Percentiles rank a stretch among this genome's conserved stretches.
Evolutionary conservation across 1,140 invertebrate species (phyloP).

Genomic region (Bombus fervidus): DNA sequence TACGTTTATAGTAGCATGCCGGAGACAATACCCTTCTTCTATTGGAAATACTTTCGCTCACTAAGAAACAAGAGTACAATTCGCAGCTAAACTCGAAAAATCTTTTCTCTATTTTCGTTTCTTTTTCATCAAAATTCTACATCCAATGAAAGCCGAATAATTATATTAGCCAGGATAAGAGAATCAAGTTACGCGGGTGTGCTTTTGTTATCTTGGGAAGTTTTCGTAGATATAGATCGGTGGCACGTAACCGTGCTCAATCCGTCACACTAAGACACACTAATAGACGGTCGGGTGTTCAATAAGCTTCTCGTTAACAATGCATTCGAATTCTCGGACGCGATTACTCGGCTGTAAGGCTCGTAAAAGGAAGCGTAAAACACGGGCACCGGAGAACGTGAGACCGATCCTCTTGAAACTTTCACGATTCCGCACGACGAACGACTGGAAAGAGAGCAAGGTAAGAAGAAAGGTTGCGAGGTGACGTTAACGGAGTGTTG

Average conservation of each 20-base stretch:
- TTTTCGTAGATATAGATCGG: neutral
- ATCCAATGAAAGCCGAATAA: neutral
- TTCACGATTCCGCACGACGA: slow-evolving; percentile 50
- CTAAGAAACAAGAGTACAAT: too few species aligned
- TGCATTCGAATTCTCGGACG: slow-evolving; percentile 41
- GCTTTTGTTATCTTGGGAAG: slow-evolving; percentile 13
- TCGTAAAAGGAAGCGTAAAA: slow-evolving; percentile 57
- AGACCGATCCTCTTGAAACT: slow-evolving; percentile 55
- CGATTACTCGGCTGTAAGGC: slow-evolving; percentile 38
- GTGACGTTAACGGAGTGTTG: slow-evolving; percentile 56
- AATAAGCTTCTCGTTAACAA: slow-evolving; percentile 38
- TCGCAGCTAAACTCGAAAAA: too few species aligned
- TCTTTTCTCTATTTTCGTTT: neutral
- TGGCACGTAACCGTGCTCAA: neutral
- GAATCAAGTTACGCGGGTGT: slow-evolving; percentile 8
- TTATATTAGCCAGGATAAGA: slow-evolving; percentile 16
- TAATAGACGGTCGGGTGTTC: slow-evolving; percentile 27
- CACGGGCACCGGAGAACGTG: neutral
- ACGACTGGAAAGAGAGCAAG: neutral
- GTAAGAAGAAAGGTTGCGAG: neutral
- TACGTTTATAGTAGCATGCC: too few species aligned
- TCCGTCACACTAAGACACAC: neutral
- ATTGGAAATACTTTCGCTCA: too few species aligned
- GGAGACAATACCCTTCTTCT: too few species aligned
- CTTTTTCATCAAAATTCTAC: neutral